These are phyloP conservation scores for Julus scandinavius DNA, from an alignment of 2,888 invertebrate genomes.

Conservation along the genomic window DNA sequence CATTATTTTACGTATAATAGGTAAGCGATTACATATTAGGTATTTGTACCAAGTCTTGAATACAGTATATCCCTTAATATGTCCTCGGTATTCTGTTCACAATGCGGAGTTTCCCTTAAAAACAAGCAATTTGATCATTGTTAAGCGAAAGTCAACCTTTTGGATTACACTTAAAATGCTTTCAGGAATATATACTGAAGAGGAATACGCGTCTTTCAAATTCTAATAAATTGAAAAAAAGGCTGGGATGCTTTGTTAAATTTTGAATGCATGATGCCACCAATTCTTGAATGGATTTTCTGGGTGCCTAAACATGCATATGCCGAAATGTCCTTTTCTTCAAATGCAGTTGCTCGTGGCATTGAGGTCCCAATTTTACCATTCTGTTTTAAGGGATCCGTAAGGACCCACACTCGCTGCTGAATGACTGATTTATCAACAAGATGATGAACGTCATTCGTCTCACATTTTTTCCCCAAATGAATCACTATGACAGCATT, in stretches of 20 bases:
- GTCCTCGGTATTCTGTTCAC: not conserved
- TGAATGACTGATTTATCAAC: not conserved
- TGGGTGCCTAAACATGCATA: not conserved
- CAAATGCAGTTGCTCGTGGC: not conserved
- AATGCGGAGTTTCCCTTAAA: not conserved
- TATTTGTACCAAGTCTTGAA: not conserved
- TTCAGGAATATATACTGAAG: not conserved
- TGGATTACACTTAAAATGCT: not conserved
- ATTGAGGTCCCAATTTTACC: not conserved
- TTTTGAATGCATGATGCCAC: not conserved
- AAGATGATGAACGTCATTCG: not conserved
- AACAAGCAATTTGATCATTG: not conserved
- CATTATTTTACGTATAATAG: slow-evolving; percentile 20
- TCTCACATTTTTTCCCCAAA: not conserved
- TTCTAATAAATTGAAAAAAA: not conserved
- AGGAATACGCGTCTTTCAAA: too few relatives aligned
- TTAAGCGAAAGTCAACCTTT: too few relatives aligned
- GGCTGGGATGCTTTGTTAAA: not conserved
- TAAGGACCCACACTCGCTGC: not conserved
- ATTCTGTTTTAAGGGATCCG: not conserved
- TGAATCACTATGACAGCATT: not conserved
- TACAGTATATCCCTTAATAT: too few relatives aligned
- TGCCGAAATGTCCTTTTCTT: not conserved
- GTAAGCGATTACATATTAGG: not conserved
- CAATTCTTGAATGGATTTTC: not conserved